Evolutionary conservation across 2,888 invertebrate genomes (phyloP).

Genomic region (Eledona agricola): DNA sequence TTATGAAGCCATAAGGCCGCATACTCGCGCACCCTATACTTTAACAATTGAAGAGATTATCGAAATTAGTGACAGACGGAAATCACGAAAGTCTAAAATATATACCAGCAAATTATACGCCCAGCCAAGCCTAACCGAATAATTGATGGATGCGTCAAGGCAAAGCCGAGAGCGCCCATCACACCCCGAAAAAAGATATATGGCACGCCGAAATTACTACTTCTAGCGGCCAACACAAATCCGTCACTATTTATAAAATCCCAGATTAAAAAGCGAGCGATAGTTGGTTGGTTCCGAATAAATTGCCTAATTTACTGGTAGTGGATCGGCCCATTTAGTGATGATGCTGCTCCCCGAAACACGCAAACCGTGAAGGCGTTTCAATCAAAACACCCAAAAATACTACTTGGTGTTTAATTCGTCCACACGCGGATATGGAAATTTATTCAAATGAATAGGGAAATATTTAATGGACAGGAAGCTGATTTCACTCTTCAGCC

Average conservation of each 20-base stretch:
- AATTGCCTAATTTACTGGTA: slow-evolving; percentile 34
- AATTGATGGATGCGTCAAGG: slow-evolving; percentile 29
- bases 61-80: slow-evolving; percentile 27
- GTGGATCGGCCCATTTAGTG: slow-evolving; percentile 32
- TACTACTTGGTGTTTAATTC: slow-evolving; percentile 33
- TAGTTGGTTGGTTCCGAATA: too few species aligned
- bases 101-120: slow-evolving; percentile 41
- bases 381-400: slow-evolving; percentile 32
- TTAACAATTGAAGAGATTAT: slow-evolving; percentile 25
- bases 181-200: slow-evolving; percentile 18
- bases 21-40: slow-evolving; percentile 21
- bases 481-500: too few species aligned
- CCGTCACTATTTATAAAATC: too few species aligned
- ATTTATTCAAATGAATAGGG: slow-evolving; percentile 30
- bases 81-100: slow-evolving; percentile 34
- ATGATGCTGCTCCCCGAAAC: slow-evolving; percentile 32
- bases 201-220: slow-evolving; percentile 23
- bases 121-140: slow-evolving; percentile 29
- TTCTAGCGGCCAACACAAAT: too few species aligned
- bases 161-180: slow-evolving; percentile 18
- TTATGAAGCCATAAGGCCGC: slow-evolving; percentile 9
- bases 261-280: too few species aligned
- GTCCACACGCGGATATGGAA: slow-evolving; percentile 32
- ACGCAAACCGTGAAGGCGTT: slow-evolving; percentile 34
- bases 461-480: slow-evolving; percentile 33